phyloP scores from a whole-genome alignment of 2,888 invertebrate species.

The Leptinotarsa juncta region DNA sequence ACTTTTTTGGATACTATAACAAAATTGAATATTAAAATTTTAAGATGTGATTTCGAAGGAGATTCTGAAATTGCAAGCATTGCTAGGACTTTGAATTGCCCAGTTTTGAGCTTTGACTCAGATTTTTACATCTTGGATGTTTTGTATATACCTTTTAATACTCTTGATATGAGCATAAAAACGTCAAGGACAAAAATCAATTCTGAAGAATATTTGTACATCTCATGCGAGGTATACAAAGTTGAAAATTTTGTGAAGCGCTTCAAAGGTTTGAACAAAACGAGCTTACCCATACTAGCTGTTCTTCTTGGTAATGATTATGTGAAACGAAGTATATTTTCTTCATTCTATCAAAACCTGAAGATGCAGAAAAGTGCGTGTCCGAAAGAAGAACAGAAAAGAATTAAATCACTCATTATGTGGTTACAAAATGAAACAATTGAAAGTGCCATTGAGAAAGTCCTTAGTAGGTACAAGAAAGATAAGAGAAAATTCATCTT shows the following conservation, averaged over 20 bases:
- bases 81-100: slow-evolving; percentile 82
- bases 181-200: slow-evolving; percentile 34
- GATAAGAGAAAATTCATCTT: slow-evolving; percentile 69
- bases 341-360: slow-evolving; percentile 76
- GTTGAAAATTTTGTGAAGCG: slow-evolving; percentile 76
- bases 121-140: slow-evolving; percentile 93
- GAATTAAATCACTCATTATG: slow-evolving; percentile 76
- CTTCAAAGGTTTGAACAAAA: slow-evolving; percentile 74
- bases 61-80: slow-evolving; percentile 89
- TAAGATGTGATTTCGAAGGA: slow-evolving; percentile 88
- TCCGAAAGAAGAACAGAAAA: slow-evolving; percentile 70
- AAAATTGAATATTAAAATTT: slow-evolving; percentile 75
- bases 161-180: slow-evolving; percentile 68
- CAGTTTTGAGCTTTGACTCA: slow-evolving; percentile 92
- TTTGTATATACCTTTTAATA: slow-evolving; percentile 81
- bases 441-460: slow-evolving; percentile 77
- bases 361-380: slow-evolving; percentile 68
- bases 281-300: slow-evolving; percentile 80
- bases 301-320: slow-evolving; percentile 92
- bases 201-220: slow-evolving; percentile 61
- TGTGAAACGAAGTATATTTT: slow-evolving; percentile 75
- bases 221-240: slow-evolving; percentile 79
- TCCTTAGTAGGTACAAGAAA: slow-evolving; percentile 73
- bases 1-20: slow-evolving; percentile 78
- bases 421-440: slow-evolving; percentile 82